A percentile compares a stretch with the other conserved stretches of the same genome.
Conservation (phyloP, 2,888 invertebrate genomes). For the Abscondita cerata region DNA sequence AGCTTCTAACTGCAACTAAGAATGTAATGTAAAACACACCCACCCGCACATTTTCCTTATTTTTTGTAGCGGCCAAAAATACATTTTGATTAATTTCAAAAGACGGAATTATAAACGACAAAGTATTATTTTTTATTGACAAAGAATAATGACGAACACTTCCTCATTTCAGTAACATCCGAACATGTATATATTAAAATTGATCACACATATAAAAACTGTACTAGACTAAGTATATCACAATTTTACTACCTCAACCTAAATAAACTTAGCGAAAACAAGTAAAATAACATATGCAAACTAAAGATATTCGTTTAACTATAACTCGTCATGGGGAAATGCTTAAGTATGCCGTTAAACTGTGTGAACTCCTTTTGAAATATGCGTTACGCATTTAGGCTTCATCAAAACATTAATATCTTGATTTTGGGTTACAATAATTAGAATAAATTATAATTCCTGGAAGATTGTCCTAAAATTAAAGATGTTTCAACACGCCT, state of each 20-base stretch:
- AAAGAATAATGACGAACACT: too few relatives aligned
- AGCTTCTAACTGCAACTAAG: too few relatives aligned
- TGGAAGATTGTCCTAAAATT: neutral
- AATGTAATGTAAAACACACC: too few relatives aligned
- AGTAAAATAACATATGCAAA: neutral
- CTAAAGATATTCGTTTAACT: neutral
- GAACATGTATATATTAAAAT: too few relatives aligned
- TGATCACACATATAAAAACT: too few relatives aligned
- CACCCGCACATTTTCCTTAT: too few relatives aligned
- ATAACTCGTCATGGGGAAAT: constrained; percentile 5
- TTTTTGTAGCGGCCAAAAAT: too few relatives aligned
- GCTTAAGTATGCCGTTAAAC: constrained; percentile 12
- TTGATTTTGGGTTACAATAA: constrained; percentile 18
- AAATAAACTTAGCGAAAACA: constrained; percentile 5
- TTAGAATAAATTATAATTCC: constrained; percentile 18
- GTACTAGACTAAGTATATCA: too few relatives aligned
- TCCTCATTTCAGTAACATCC: too few relatives aligned
- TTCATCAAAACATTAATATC: constrained; percentile 26
- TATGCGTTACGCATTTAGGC: constrained; percentile 13
- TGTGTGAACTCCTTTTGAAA: constrained; percentile 10
- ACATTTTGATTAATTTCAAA: too few relatives aligned
- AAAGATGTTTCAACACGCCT: neutral
- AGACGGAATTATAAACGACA: too few relatives aligned
- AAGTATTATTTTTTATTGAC: too few relatives aligned
- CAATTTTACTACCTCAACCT: constrained; percentile 5